Conservation (phyloP, 1,140 invertebrate species). For the Contarinia nasturtii region DNA sequence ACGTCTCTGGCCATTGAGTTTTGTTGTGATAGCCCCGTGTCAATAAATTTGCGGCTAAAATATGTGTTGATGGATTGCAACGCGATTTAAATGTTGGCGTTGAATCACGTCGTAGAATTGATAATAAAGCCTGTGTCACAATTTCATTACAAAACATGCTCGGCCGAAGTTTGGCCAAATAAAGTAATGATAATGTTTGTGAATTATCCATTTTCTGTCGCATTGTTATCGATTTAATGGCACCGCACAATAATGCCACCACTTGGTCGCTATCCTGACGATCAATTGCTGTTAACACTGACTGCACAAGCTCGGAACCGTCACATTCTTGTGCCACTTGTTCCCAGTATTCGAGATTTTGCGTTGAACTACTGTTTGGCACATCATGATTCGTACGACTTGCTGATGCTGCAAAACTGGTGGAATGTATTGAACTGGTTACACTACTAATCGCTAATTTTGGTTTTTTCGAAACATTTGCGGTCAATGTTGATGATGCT, state of each 20-base stretch:
- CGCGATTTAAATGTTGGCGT: slow-evolving; percentile 37
- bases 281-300: slow-evolving; percentile 33
- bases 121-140: slow-evolving; percentile 60
- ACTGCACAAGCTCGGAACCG: slow-evolving; percentile 33
- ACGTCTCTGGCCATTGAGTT: slow-evolving; percentile 56
- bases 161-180: slow-evolving; percentile 62
- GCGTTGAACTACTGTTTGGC: background rate
- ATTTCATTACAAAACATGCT: slow-evolving; percentile 61
- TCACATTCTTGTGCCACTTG: slow-evolving; percentile 32
- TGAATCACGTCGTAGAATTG: slow-evolving; percentile 60
- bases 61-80: slow-evolving; percentile 57
- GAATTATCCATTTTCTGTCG: slow-evolving; percentile 63
- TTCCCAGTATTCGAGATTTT: slow-evolving; percentile 13
- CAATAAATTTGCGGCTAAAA: slow-evolving; percentile 71
- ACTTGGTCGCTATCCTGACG: slow-evolving; percentile 40
- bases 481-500: background rate
- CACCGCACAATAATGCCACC: slow-evolving; percentile 36
- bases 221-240: slow-evolving; percentile 41
- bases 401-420: slow-evolving; percentile 4
- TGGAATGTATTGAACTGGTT: slow-evolving; percentile 12
- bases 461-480: slow-evolving; percentile 3
- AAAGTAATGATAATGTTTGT: slow-evolving; percentile 56
- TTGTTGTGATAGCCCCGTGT: slow-evolving; percentile 60
- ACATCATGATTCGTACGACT: slow-evolving; percentile 8
- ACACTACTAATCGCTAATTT: slow-evolving; percentile 3